Conservation (phyloP, 2,113 vertebrate species). For the Nyctereutes procyonoides region DNA sequence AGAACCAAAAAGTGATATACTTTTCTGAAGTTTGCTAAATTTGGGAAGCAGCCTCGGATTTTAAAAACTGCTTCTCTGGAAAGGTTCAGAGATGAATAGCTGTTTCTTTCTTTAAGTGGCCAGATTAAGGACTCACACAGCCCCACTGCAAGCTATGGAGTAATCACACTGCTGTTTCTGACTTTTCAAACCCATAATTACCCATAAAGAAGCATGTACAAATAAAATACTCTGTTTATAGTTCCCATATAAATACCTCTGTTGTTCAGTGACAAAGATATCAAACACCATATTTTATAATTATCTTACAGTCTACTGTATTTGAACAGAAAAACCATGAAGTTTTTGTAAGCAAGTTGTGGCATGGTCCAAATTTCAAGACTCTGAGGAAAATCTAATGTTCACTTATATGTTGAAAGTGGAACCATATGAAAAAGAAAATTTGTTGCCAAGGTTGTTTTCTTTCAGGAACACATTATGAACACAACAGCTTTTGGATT, state of each 20-base stretch:
- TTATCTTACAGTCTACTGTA: background rate
- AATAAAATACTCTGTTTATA: constrained; percentile 61
- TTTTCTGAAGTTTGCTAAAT: constrained; percentile 46
- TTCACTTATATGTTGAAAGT: background rate
- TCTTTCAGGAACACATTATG: background rate
- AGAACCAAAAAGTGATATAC: background rate
- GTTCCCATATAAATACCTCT: constrained; percentile 34
- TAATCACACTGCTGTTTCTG: constrained; percentile 50
- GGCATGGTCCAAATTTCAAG: background rate
- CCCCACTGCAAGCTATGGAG: background rate
- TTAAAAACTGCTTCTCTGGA: background rate
- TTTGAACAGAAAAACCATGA: constrained; percentile 23
- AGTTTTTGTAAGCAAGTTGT: background rate
- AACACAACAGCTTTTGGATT: background rate
- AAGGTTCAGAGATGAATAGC: constrained; percentile 28
- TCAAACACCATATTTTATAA: constrained; percentile 49
- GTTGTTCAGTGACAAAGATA: constrained; percentile 52
- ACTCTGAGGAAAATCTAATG: background rate
- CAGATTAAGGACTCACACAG: constrained; percentile 44
- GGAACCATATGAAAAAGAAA: constrained; percentile 11
- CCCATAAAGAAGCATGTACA: constrained; percentile 64
- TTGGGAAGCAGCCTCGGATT: background rate
- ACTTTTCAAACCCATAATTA: constrained; percentile 73
- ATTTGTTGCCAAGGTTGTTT: background rate
- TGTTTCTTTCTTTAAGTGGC: constrained; percentile 51